phyloP scores from a whole-genome alignment of 2,113 vertebrate genomes.

The Osmerus mordax region DNA sequence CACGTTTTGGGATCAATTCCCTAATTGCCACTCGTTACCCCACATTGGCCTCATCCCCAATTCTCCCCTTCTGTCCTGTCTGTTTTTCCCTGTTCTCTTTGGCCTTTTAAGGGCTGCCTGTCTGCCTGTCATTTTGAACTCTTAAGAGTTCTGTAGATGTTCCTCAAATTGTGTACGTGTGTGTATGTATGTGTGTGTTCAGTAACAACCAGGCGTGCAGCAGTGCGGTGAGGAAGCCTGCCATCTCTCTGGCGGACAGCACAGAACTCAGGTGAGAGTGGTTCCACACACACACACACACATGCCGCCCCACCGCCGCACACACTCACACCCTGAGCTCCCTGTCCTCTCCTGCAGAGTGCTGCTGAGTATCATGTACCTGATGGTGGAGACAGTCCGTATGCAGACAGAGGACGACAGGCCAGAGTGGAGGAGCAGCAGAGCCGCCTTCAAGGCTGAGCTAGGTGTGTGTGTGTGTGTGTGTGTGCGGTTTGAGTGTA shows the following conservation, averaged over 20 bases:
- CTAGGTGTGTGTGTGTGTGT: conserved; percentile 74
- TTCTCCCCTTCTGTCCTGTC: too few relatives aligned
- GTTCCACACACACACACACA: conserved; percentile 18
- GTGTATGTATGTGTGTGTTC: conserved; percentile 22
- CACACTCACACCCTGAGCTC: neutral
- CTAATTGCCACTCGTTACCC: too few relatives aligned
- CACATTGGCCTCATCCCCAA: too few relatives aligned
- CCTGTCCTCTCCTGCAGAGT: conserved; percentile 71
- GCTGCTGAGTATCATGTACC: conserved; percentile 92
- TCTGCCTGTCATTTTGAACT: too few relatives aligned
- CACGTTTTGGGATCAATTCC: too few relatives aligned
- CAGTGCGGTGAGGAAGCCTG: conserved; percentile 89
- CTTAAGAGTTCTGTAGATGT: too few relatives aligned
- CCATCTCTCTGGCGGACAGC: conserved; percentile 95
- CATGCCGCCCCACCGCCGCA: neutral
- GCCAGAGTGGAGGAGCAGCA: conserved; percentile 77
- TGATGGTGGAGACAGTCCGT: conserved; percentile 92
- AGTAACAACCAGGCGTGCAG: conserved; percentile 95
- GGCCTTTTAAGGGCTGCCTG: too few relatives aligned
- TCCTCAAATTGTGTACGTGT: neutral
- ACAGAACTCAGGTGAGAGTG: conserved; percentile 88
- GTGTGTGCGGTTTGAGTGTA: conserved; percentile 63
- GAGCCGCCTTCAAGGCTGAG: conserved; percentile 86
- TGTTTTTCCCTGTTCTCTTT: too few relatives aligned
- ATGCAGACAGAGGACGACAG: conserved; percentile 78